Evolutionary conservation across 2,797 vertebrate genomes (phyloP).

Genomic region (Muscicapa striata): DNA sequence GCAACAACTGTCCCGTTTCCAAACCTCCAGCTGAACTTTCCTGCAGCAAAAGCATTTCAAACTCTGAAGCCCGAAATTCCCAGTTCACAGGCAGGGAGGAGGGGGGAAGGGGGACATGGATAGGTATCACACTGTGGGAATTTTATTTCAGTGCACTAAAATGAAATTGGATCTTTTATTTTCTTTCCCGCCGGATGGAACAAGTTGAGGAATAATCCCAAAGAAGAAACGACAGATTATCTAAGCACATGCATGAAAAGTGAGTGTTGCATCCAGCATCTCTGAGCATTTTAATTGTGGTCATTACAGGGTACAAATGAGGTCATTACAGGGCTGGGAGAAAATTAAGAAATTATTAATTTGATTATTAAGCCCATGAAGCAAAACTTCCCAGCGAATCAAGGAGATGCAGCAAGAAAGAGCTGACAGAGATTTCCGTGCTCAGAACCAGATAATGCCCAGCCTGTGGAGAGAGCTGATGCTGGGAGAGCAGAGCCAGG

Average conservation of each 20-base stretch:
- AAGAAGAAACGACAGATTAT: neutral
- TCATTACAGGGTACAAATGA: neutral
- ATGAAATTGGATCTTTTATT: neutral
- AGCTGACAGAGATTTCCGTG: neutral
- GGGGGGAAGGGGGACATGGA: neutral
- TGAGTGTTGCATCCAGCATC: neutral
- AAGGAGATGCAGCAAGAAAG: neutral
- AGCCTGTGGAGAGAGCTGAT: neutral
- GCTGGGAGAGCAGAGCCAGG: neutral
- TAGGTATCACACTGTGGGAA: neutral
- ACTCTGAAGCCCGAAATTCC: neutral
- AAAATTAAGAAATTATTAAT: neutral
- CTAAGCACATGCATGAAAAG: neutral
- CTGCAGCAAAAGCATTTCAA: neutral
- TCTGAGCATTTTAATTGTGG: rapidly evolving
- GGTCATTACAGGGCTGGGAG: neutral
- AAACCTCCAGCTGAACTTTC: neutral
- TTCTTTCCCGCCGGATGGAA: neutral
- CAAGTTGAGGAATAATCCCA: neutral
- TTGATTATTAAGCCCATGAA: neutral
- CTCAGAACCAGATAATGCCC: neutral
- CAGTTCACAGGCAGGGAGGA: neutral
- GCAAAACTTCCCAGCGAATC: neutral
- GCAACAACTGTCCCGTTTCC: neutral
- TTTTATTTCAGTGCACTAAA: neutral